Conservation (phyloP, 1,140 invertebrate genomes). For the Pissodes strobi region DNA sequence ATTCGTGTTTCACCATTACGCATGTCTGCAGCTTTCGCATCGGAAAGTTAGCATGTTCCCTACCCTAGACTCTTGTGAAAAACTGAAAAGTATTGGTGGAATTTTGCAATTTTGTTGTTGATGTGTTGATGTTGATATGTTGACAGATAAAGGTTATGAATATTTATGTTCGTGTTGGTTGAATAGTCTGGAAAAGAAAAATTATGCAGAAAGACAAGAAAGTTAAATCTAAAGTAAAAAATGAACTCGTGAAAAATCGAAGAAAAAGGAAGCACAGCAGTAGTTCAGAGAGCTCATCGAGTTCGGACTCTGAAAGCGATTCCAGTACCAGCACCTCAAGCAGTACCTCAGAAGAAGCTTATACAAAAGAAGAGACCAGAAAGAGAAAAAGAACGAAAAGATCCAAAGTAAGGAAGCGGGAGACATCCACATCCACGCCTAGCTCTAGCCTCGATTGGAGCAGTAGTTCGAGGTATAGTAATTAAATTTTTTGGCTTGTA, state of each 20-base stretch:
- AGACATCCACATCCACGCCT: constrained; percentile 18
- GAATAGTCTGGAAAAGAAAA: background rate
- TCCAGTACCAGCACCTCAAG: constrained; percentile 13
- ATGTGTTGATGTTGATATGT: too few species aligned
- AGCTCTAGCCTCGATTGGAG: constrained; percentile 11
- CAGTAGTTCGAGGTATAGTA: constrained; percentile 10
- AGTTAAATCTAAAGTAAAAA: background rate
- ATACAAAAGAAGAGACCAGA: too few species aligned
- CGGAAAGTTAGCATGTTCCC: too few species aligned
- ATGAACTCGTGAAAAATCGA: constrained; percentile 12
- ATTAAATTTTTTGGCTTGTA: background rate
- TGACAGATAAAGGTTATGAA: constrained; percentile 13
- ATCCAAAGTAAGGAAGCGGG: constrained; percentile 15
- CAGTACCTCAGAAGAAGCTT: constrained; percentile 23
- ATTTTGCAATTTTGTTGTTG: too few species aligned
- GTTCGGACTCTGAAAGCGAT: constrained; percentile 24
- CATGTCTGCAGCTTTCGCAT: too few species aligned
- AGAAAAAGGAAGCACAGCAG: constrained; percentile 8
- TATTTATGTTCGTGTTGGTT: constrained; percentile 2
- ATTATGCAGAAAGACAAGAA: constrained; percentile 22
- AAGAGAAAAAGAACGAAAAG: constrained; percentile 20
- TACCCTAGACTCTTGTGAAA: too few species aligned
- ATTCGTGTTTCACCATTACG: too few species aligned
- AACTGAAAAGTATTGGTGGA: too few species aligned
- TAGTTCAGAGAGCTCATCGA: constrained; percentile 9